Evolutionary conservation across 2,797 vertebrate species (phyloP).

Genomic region (Myotis vivesi): DNA sequence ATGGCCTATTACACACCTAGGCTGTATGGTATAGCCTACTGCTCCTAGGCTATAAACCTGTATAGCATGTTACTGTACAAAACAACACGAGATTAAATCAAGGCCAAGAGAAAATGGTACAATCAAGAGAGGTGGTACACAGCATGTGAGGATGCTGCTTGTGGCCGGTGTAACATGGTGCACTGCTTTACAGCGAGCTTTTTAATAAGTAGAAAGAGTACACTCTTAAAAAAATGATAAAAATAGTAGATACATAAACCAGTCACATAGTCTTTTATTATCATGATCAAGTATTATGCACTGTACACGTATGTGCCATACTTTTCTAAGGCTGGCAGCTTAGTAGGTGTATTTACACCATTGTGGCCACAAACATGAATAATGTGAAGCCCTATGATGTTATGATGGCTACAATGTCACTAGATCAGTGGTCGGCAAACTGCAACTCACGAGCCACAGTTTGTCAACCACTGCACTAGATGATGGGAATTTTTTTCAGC

Average conservation of each 20-base stretch:
- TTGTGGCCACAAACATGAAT: not conserved
- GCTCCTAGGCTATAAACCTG: not conserved
- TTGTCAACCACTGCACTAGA: too few species aligned
- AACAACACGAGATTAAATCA: not conserved
- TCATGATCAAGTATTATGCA: not conserved
- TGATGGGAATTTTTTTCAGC: not conserved
- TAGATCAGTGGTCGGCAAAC: too few species aligned
- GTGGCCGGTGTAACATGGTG: fast-evolving
- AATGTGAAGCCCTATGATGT: not conserved
- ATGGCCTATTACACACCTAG: not conserved
- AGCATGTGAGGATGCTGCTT: not conserved
- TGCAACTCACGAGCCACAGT: too few species aligned
- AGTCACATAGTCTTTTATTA: not conserved
- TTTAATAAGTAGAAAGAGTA: not conserved
- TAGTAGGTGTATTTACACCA: not conserved
- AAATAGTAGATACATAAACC: not conserved
- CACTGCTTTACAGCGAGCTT: not conserved
- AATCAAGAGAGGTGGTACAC: not conserved
- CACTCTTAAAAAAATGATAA: not conserved
- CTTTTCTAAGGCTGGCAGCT: not conserved
- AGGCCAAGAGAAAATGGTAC: not conserved
- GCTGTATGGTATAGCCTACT: not conserved
- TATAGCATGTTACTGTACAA: not conserved
- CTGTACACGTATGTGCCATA: not conserved
- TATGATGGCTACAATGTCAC: not conserved